Evolutionary conservation across 2,888 invertebrate species (phyloP).

Genomic region (Cataglyphis rosenhaueri): DNA sequence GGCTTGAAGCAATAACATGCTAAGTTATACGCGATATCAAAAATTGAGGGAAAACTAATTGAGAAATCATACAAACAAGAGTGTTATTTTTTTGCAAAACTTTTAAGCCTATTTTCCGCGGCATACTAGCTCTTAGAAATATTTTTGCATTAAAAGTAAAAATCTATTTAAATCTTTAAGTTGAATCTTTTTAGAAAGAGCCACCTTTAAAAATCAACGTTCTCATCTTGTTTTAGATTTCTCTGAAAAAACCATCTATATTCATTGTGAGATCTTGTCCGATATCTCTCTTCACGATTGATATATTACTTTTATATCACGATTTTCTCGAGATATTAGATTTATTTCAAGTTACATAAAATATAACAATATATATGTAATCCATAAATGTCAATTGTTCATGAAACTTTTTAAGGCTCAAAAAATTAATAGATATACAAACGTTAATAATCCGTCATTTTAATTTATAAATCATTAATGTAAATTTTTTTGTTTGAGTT

Average conservation of each 20-base stretch:
- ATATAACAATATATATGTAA: neutral
- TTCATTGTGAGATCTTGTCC: neutral
- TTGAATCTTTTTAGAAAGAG: neutral
- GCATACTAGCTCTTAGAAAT: neutral
- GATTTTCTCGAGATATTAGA: conserved; percentile 9
- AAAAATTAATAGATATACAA: neutral
- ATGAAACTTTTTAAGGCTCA: neutral
- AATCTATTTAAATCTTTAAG: neutral
- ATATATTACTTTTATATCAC: neutral
- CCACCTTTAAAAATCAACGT: neutral
- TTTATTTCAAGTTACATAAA: conserved; percentile 1
- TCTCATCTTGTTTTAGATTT: conserved; percentile 10
- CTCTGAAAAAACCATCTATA: neutral
- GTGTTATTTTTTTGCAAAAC: neutral
- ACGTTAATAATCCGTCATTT: neutral
- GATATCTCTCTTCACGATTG: neutral
- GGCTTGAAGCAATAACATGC: conserved; percentile 4
- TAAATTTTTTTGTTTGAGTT: neutral
- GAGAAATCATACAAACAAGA: neutral
- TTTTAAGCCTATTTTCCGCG: neutral
- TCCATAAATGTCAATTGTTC: conserved; percentile 2
- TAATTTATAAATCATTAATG: neutral
- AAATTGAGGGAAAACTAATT: neutral
- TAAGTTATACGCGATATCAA: conserved; percentile 13
- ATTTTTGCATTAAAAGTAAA: neutral